Conservation (phyloP, 2,113 vertebrate genomes). For the Alouatta palliata region DNA sequence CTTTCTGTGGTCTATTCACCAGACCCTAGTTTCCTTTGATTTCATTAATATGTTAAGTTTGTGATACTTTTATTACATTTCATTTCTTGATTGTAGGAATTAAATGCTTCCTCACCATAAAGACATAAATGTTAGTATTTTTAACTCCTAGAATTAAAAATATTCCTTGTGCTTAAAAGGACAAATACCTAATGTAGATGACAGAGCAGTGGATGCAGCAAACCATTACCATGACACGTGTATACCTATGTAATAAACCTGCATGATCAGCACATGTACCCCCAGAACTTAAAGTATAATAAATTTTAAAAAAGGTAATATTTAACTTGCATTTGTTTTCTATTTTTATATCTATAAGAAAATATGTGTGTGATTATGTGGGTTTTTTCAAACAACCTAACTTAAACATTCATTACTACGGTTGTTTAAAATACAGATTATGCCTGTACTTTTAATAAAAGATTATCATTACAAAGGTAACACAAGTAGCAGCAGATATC, state of each 20-base stretch:
- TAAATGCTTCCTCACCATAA: background rate
- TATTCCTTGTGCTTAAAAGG: background rate
- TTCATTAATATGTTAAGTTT: background rate
- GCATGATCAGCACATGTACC: too few relatives aligned
- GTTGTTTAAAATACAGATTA: background rate
- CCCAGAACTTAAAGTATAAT: too few relatives aligned
- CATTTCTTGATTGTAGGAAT: background rate
- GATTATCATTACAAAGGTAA: background rate
- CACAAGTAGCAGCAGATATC: background rate
- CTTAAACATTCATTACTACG: background rate
- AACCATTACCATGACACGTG: too few relatives aligned
- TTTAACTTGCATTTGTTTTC: background rate
- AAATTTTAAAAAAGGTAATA: background rate
- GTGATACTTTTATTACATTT: background rate
- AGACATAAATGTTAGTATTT: background rate
- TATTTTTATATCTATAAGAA: background rate
- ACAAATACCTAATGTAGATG: too few relatives aligned
- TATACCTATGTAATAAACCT: too few relatives aligned
- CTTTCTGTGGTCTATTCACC: background rate
- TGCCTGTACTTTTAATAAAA: conserved; percentile 27
- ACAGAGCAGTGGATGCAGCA: too few relatives aligned
- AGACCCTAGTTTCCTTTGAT: background rate
- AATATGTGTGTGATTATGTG: background rate
- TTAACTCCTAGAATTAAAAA: background rate
- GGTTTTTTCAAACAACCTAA: background rate